Evolutionary conservation across 53 echinoderm and acorn worm species (phyloP), one percentile per base, ranked within the genome.

Genomic region (Holothuria scabra): DNA sequence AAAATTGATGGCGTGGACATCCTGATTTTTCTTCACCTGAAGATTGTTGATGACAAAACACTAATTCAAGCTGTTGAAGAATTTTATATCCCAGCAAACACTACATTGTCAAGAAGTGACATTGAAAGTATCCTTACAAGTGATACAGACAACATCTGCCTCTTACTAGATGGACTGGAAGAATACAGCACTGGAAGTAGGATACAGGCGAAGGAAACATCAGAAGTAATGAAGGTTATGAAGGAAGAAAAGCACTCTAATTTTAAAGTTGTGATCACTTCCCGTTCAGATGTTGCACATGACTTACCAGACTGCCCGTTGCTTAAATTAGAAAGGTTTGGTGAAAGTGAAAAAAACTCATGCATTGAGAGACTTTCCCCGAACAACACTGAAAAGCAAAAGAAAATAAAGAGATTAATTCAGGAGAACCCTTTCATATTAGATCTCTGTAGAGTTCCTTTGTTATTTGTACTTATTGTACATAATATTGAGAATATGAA

Each of bases 401-500:
- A 19, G 7, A 44, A 16, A 32, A 22, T 69, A 33, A 69, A 10
- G 28, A 23, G 44, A 69, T 5, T 69, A 24, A 69, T 69, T 35
- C 21, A 38, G n/a, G 44, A 69, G 1, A n/a, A 38, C 20, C 69
- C 69, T 19, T 69, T 35, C 16, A 32, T 69, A n/a, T 21, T 14
- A n/a, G 37, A 69, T 34, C 10, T 69, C 5, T 69, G 34, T 6
- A 34, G 18, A 19, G 69, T 69, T n/a, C 69, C 69, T 18, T 23
- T 69, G 44, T 41, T 69, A 7, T 69, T 34, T 35, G 69, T 69
- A 11, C 38, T 69, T 18, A n/a, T 12, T 38, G 69, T 69, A 34
- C 69, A 69, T 69, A 69, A 69, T 44, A 34, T 69, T 8, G 69
- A 69, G 3, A 69, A 6, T n/a, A 10, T 69, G 44, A 44, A 4